phyloP scores from a whole-genome alignment of 1,140 invertebrate species.

The Antheraea mylitta region DNA sequence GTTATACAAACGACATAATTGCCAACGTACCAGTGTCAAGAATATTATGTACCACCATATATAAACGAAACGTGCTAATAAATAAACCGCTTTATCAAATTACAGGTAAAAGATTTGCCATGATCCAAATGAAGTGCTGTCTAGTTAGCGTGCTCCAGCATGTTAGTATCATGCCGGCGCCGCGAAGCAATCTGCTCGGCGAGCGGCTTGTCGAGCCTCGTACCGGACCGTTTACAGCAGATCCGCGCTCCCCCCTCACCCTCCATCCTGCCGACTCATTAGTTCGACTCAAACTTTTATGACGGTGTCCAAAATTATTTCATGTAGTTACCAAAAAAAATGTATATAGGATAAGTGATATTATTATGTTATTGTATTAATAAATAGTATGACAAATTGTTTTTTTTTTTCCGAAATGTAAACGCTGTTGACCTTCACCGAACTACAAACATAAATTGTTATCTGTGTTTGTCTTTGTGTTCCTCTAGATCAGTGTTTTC shows the following conservation, averaged over 20 bases:
- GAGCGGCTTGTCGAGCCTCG: conserved; percentile 17
- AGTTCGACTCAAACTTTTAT: conserved; percentile 50
- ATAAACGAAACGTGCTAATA: no score
- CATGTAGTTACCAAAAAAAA: neutral
- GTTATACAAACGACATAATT: no score
- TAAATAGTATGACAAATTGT: no score
- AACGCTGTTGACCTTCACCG: no score
- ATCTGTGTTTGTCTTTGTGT: no score
- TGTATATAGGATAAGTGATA: no score
- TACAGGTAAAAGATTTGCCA: conserved; percentile 73
- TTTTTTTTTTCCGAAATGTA: no score
- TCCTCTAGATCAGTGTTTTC: no score
- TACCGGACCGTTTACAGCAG: conserved; percentile 41
- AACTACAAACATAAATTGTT: no score
- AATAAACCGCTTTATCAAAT: conserved; percentile 3
- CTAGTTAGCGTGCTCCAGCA: conserved; percentile 55
- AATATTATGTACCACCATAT: no score
- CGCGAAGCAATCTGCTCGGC: conserved; percentile 1
- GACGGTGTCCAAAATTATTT: conserved; percentile 16
- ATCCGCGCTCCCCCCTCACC: conserved; percentile 56
- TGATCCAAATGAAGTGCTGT: conserved; percentile 74
- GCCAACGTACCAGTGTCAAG: no score
- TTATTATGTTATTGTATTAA: no score
- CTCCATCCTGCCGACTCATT: conserved; percentile 52
- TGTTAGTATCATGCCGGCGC: conserved; percentile 45